Conservation (phyloP, 2,888 invertebrate genomes). For the Apamea epomidion region DNA sequence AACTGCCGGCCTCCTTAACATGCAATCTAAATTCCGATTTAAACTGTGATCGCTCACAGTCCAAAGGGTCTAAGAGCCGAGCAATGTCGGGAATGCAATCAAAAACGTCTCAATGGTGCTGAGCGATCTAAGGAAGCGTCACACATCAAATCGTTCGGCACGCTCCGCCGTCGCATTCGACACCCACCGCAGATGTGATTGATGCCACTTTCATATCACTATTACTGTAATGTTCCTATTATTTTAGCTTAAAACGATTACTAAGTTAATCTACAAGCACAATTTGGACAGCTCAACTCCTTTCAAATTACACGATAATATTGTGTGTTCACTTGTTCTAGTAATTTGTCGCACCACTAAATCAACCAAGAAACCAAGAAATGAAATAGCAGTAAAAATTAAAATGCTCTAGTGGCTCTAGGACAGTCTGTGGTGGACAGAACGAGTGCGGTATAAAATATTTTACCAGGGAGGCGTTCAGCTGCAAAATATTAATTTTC, state of each 20-base stretch:
- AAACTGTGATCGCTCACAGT: conserved; percentile 70
- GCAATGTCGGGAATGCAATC: conserved; percentile 73
- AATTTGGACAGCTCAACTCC: too few species aligned
- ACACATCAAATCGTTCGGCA: conserved; percentile 70
- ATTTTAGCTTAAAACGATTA: conserved; percentile 18
- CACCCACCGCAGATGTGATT: conserved; percentile 64
- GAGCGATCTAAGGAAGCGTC: conserved; percentile 67
- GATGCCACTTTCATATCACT: conserved; percentile 51
- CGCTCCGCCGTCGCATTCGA: conserved; percentile 60
- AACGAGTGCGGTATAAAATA: conserved; percentile 62
- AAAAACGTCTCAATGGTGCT: conserved; percentile 71
- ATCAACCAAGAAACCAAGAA: conserved; percentile 35
- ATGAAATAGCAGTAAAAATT: conserved; percentile 40
- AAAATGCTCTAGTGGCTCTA: conserved; percentile 47
- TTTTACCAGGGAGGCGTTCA: conserved; percentile 61
- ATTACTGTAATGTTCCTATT: conserved; percentile 42
- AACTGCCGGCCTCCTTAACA: conserved; percentile 67
- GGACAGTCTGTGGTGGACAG: conserved; percentile 60
- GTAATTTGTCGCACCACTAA: conserved; percentile 30
- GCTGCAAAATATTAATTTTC: conserved; percentile 67
- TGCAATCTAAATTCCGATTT: conserved; percentile 72
- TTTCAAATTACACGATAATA: conserved; percentile 9
- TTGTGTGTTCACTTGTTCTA: conserved; percentile 14
- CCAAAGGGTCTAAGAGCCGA: conserved; percentile 66
- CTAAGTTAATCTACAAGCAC: neutral